Base-by-base conservation (phyloP, 2,797 vertebrate genomes). In the Sebastes alutus region DNA sequence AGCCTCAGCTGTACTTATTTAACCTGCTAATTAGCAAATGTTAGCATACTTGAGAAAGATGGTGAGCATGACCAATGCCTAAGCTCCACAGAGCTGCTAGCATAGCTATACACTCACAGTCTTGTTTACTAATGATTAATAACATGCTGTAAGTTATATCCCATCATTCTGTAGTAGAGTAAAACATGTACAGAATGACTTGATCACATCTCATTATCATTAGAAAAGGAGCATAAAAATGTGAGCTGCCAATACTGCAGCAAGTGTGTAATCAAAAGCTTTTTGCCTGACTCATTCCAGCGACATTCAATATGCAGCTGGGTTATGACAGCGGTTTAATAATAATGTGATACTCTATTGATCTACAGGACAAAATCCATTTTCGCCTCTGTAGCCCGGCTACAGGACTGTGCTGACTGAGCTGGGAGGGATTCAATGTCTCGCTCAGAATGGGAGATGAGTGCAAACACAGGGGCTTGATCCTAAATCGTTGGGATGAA, bases 321-420 rank as follows among this genome's bases (percentile, higher is more conserved):
- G 81, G 74, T 88, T 87, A 85, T 87, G 68, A 85, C 77, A 86
- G 75, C 18, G 80, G 65, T 84, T 91, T 87, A 78, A 84, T 77
- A 84, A 84, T 85, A 90, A 90, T 81, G 74, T 86, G 89, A 93
- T 87, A 87, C 83, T 88, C 64, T 87, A 91, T 86, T 88, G 90
- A 93, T 90, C 59, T 52, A 30, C 29, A 8, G 84, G 71, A 90
- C 65, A 59, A 75, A 89, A 90, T 88, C 89, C 82, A 88, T 93
- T 90, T 88, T 83, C 1, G 29, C 78, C 29, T 74, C 23, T 74
- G 75, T 67, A 63, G 79, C 77, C 63, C 10, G 67, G 73, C 76
- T 60, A 63, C 59, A 81, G 84, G 61, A 86, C 70, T 82, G 75
- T 87, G 88, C 87, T 88, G 87, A 90, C 80, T 63, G 81, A 81